A percentile compares a stretch with the other conserved stretches of the same genome.
Evolutionary conservation across 2,797 vertebrate species (phyloP).

Genomic region (Sphenopsis melanotis): DNA sequence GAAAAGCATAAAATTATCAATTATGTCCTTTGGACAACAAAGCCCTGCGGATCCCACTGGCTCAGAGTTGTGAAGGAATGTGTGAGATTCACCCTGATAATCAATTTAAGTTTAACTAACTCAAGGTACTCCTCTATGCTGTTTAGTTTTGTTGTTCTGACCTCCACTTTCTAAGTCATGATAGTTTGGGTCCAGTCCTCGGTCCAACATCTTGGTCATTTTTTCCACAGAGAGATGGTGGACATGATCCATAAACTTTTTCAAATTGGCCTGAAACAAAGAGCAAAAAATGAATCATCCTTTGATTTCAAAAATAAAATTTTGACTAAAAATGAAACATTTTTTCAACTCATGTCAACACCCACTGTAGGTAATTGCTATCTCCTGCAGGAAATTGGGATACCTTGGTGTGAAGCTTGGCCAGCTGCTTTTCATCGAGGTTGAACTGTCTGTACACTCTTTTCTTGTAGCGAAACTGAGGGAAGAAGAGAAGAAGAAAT

Average conservation of each 20-base stretch:
- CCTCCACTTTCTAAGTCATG: conserved; percentile 91
- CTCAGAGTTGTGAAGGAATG: background rate
- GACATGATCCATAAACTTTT: conserved; percentile 90
- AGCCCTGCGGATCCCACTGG: background rate
- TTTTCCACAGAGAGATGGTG: conserved; percentile 90
- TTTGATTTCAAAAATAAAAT: background rate
- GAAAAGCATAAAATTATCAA: background rate
- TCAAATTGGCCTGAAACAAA: conserved; percentile 84
- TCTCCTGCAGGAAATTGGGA: background rate
- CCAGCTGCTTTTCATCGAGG: conserved; percentile 89
- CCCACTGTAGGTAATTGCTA: background rate
- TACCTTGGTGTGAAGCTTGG: conserved; percentile 94
- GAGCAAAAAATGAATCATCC: background rate
- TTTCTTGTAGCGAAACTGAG: conserved; percentile 94
- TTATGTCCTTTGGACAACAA: background rate
- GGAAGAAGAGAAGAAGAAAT: background rate
- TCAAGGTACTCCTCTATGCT: background rate
- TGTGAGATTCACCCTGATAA: background rate
- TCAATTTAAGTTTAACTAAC: background rate
- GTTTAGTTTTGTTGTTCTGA: conserved; percentile 46
- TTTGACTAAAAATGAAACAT: background rate
- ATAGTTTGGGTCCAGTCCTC: conserved; percentile 94
- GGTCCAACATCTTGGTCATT: conserved; percentile 87
- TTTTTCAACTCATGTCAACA: background rate
- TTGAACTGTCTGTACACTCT: conserved; percentile 84